Base-by-base conservation (phyloP, 2,113 vertebrate species). In the Patagioenas fasciata region DNA sequence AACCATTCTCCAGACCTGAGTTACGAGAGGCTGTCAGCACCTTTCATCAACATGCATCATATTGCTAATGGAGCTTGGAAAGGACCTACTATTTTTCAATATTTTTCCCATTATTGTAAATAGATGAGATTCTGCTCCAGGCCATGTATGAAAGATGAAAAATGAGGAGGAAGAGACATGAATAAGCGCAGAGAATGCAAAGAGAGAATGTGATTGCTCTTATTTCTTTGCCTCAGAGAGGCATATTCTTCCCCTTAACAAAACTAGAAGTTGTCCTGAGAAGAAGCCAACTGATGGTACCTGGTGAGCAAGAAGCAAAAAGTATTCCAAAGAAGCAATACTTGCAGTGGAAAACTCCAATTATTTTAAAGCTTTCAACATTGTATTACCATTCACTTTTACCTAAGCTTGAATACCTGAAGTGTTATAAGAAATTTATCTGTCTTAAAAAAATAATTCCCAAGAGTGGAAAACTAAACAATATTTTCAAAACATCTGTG, bases 91-190 rank as follows among this genome's bases (percentile, higher is more conserved):
- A 64, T 88, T 97, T 96, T 96, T 94, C 95, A 96, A 93, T 93
- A 88, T 91, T 88, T 95, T 94, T 74, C 77, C 80, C 85, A 95
- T 97, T 96, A 96, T 77, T 93, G 60, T 93, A 95, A 95, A 96
- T 91, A 91, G 92, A 95, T 95, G 85, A 96, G 92, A 95, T 89
- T 96, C 91, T 90, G 89, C 89, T 96, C 56, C 88, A 85, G 85
- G 93, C 82, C 88, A 91, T 48, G 24, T 86, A 67, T 47, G 82
- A 95, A 96, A 94, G 66, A 95, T 95, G 95, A 95, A 94, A 95
- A 97, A 94, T 88, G 91, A 95, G 71, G 85, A 94, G 38, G 53
- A 93, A 96, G 34, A 93, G 88, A 85, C 60, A 78, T 66, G 74
- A 94, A 56, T 62, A 91, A 93, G 71, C 64, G 38, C 42, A 62